Evolutionary conservation across 2,888 invertebrate genomes (phyloP), one percentile per base, ranked within the genome.

Genomic region (Lasioglossum marginatum): DNA sequence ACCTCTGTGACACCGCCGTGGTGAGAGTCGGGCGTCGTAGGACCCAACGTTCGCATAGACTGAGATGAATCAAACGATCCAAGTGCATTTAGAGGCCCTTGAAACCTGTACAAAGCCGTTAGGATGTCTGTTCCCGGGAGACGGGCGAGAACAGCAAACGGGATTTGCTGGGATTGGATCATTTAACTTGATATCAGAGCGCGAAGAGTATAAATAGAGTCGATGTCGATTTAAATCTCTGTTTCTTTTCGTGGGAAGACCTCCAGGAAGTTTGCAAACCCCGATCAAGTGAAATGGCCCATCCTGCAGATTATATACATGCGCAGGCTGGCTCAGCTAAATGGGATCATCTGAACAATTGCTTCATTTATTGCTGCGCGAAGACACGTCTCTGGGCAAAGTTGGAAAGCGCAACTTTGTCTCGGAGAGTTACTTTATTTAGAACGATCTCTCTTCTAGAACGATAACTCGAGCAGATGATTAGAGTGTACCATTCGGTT

Each of bases 31-130:
- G 34, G 60, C 23, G 48, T 63, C 43, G 48, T 6, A 31, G 48
- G 34, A 34, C 40, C 27, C 31, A 68, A 57, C 14, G 23, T 31
- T 34, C 27, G 75, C 23, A 66, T 70, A 70, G 40, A 83, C 37
- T 37, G 52, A 79, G 31, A 37, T 60, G n/a, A 83, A 85, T 83
- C 79, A 76, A 85, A 85, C 37, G 66, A 60, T 83, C 52, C 43
- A 85, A 79, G 57, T 76, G 75, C 66, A 57, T 85, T 63, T 52
- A 82, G 37, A 74, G 57, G 34, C 60, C 48, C 31, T 16, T 70
- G 70, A 16, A 63, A 82, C 63, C 60, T 76, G 57, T 79, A 66
- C 71, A 85, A 66, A 72, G 10, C 34, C 68, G 68, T 79, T 76
- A 31, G n/a, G n/a, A n/a, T 63, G 52, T 57, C 43, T 16, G 37